Conservation (phyloP, 2,888 invertebrate species). For the Incurvaria masculella region DNA sequence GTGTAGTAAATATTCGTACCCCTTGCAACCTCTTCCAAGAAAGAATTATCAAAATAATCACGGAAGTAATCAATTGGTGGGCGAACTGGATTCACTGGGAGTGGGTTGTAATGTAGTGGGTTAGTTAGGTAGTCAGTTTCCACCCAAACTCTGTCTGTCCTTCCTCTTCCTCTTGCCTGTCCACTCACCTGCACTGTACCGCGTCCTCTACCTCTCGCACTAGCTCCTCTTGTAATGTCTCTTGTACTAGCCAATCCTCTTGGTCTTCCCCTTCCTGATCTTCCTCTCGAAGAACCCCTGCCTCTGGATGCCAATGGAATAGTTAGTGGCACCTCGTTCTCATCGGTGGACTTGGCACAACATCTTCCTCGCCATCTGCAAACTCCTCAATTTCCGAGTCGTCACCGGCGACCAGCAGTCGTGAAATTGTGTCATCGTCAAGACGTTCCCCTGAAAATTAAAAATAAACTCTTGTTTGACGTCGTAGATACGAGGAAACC, state of each 20-base stretch:
- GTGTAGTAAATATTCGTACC: neutral
- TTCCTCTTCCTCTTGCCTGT: too few relatives aligned
- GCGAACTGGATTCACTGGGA: neutral
- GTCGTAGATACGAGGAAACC: too few relatives aligned
- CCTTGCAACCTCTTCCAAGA: neutral
- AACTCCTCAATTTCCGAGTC: too few relatives aligned
- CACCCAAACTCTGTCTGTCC: neutral
- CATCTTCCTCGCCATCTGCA: too few relatives aligned
- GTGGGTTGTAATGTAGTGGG: neutral
- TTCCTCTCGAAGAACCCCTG: neutral
- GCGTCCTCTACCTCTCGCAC: too few relatives aligned
- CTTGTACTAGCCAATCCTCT: too few relatives aligned
- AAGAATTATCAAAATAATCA: constrained; percentile 1
- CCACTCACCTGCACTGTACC: too few relatives aligned
- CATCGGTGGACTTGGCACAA: neutral
- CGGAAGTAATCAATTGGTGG: neutral
- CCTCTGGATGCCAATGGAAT: neutral
- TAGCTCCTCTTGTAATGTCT: too few relatives aligned
- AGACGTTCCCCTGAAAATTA: too few relatives aligned
- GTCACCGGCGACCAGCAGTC: too few relatives aligned
- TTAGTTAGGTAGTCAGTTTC: neutral
- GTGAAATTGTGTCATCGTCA: too few relatives aligned
- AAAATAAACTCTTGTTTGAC: too few relatives aligned
- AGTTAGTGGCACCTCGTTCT: neutral
- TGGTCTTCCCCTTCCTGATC: neutral